Percentiles rank a stretch among this genome's conserved stretches.
These are phyloP conservation scores for Drosophila neonasuta DNA, from an alignment of 2,888 invertebrate species.

Conservation along the genomic window DNA sequence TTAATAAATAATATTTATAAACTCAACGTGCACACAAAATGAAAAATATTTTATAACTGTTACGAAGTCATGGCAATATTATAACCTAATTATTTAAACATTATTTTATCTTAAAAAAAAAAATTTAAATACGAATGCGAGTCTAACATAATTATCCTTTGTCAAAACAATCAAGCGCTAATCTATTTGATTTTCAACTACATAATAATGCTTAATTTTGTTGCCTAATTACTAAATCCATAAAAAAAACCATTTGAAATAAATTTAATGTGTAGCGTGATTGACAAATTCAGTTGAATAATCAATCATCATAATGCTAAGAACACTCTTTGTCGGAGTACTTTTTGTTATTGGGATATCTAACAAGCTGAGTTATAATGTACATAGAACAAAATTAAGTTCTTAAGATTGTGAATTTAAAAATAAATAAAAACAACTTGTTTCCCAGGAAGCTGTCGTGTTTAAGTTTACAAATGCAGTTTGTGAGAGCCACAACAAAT, in stretches of 20 bases:
- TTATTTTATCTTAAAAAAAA: not conserved
- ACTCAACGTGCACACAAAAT: no score
- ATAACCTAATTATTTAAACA: not conserved
- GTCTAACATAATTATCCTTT: not conserved
- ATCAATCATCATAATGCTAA: no score
- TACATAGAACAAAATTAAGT: not conserved
- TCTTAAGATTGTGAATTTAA: not conserved
- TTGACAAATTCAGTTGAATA: no score
- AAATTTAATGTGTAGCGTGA: no score
- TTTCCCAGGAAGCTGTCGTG: not conserved
- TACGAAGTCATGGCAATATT: not conserved
- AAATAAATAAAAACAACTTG: not conserved
- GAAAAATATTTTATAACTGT: not conserved
- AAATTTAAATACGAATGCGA: not conserved
- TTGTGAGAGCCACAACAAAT: conserved; percentile 18
- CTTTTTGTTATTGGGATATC: not conserved
- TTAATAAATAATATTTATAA: no score
- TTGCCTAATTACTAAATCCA: not conserved
- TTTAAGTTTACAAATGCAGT: conserved; percentile 22
- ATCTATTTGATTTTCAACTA: not conserved
- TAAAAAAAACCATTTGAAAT: not conserved
- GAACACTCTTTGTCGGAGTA: no score
- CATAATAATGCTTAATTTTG: not conserved
- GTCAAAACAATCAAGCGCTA: not conserved
- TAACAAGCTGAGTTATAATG: not conserved